Evolutionary conservation across 1,140 invertebrate species (phyloP).

Genomic region (Thereuonema tuberculata): DNA sequence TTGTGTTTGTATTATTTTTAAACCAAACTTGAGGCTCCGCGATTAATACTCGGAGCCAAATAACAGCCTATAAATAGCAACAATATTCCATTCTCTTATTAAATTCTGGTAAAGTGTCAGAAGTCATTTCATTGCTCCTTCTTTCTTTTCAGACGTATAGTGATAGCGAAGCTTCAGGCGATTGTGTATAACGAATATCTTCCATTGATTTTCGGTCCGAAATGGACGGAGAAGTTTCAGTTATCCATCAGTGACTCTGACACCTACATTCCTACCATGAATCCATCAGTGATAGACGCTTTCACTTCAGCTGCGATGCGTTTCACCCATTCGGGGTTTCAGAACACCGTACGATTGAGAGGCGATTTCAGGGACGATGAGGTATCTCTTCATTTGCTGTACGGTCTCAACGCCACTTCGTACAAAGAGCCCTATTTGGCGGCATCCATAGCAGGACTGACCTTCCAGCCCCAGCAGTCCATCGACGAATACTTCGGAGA

Average conservation of each 20-base stretch:
- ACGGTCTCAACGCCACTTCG: neutral
- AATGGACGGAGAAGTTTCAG: slow-evolving; percentile 23
- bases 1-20: no score
- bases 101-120: no score
- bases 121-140: no score
- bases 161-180: slow-evolving; percentile 55
- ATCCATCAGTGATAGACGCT: slow-evolving; percentile 17
- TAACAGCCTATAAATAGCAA: no score
- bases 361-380: neutral
- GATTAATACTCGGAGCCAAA: no score
- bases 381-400: neutral
- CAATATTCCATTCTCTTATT: no score
- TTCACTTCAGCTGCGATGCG: slow-evolving; percentile 24
- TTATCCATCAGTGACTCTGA: slow-evolving; percentile 13
- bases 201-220: slow-evolving; percentile 50
- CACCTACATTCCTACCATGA: slow-evolving; percentile 22
- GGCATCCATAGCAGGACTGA: neutral
- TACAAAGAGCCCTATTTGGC: neutral
- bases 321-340: slow-evolving; percentile 14
- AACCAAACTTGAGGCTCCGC: no score
- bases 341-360: neutral
- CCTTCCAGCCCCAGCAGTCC: no score
- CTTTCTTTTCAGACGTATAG: slow-evolving; percentile 33
- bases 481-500: no score
- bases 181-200: slow-evolving; percentile 76